phyloP scores from a whole-genome alignment of 1,140 invertebrate species.

The Anagrus nilaparvatae region DNA sequence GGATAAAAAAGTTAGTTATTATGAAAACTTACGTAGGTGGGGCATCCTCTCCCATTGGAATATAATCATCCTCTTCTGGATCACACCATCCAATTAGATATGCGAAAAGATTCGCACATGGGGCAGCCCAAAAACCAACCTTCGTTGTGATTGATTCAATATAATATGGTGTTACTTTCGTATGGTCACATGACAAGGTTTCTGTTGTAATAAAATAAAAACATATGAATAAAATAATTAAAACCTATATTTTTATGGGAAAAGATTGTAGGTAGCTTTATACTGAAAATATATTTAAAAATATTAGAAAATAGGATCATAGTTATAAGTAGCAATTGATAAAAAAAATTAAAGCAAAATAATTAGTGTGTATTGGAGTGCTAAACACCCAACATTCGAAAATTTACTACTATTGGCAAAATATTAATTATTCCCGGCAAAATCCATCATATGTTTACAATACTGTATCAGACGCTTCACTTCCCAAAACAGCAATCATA shows the following conservation, averaged over 20 bases:
- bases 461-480: too few species aligned
- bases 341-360: too few species aligned
- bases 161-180: slow-evolving; percentile 78
- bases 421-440: too few species aligned
- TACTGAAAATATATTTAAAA: background rate
- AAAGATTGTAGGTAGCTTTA: background rate
- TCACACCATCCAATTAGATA: slow-evolving; percentile 74
- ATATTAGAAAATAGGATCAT: background rate
- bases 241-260: background rate
- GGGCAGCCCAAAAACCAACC: slow-evolving; percentile 70
- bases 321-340: too few species aligned
- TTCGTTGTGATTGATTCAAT: slow-evolving; percentile 73
- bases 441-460: too few species aligned
- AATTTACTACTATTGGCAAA: too few species aligned
- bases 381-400: too few species aligned
- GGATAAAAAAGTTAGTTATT: too few species aligned
- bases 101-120: slow-evolving; percentile 66
- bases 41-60: slow-evolving; percentile 74
- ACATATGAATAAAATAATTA: slow-evolving; percentile 6
- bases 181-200: slow-evolving; percentile 77
- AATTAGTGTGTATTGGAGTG: too few species aligned
- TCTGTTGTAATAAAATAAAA: slow-evolving; percentile 41
- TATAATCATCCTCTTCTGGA: slow-evolving; percentile 62
- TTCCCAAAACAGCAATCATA: too few species aligned
- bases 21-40: slow-evolving; percentile 56